These are phyloP conservation scores for Calosoma granatense DNA, from an alignment of 1,140 invertebrate genomes.

Conservation along the genomic window DNA sequence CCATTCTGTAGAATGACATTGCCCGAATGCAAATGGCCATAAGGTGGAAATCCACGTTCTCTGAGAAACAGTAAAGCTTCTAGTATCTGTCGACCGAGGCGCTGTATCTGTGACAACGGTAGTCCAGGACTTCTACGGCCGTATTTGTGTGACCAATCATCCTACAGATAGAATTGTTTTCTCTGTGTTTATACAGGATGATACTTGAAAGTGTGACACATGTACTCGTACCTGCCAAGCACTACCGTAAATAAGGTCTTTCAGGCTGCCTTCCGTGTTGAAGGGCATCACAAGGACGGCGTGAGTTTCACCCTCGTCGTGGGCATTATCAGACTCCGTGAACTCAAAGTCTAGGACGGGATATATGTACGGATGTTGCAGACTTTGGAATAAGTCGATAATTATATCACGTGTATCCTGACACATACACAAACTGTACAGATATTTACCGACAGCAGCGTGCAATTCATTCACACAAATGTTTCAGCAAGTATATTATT, in stretches of 20 bases:
- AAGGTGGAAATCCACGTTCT: constrained; percentile 77
- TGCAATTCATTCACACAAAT: no score
- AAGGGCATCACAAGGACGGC: constrained; percentile 70
- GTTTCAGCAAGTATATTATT: no score
- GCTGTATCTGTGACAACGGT: constrained; percentile 65
- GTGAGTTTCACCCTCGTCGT: constrained; percentile 33
- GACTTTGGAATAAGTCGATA: constrained; percentile 68
- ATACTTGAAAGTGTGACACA: constrained; percentile 14
- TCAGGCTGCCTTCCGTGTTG: constrained; percentile 72
- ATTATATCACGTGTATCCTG: constrained; percentile 49
- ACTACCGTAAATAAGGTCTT: constrained; percentile 67
- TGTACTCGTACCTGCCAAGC: constrained; percentile 28
- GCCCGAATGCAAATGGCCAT: constrained; percentile 77
- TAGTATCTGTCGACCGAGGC: constrained; percentile 77
- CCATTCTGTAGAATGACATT: constrained; percentile 88
- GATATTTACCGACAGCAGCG: no score
- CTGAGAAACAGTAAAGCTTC: constrained; percentile 79
- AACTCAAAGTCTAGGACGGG: constrained; percentile 74
- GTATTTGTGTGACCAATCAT: constrained; percentile 55
- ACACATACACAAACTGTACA: not conserved
- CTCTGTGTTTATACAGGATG: not conserved
- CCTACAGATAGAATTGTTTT: not conserved
- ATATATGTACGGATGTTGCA: constrained; percentile 88
- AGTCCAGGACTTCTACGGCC: constrained; percentile 53
- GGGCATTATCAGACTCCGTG: constrained; percentile 15